Conservation (phyloP, 2,888 invertebrate genomes). For the Sinhomidia bicolor region DNA sequence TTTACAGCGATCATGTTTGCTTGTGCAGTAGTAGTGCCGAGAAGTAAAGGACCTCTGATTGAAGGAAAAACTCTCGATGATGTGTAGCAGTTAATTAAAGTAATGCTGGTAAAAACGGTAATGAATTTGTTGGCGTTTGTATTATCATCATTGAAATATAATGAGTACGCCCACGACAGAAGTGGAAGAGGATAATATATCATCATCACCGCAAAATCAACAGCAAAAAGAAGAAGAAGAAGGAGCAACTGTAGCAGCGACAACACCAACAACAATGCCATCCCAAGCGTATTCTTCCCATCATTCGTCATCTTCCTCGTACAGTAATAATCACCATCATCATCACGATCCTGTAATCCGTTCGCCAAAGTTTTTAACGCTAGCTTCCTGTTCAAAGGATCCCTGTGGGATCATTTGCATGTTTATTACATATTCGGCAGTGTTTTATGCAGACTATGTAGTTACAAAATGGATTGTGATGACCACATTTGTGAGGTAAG, state of each 20-base stretch:
- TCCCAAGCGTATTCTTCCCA: conserved; percentile 38
- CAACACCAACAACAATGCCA: conserved; percentile 43
- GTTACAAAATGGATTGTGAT: conserved; percentile 91
- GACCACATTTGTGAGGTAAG: conserved; percentile 90
- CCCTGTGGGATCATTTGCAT: conserved; percentile 93
- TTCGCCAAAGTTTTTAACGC: conserved; percentile 64
- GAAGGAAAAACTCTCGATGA: neutral
- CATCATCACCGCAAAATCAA: neutral
- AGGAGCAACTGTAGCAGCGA: neutral
- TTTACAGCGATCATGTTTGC: too few species aligned
- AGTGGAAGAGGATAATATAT: conserved; percentile 32
- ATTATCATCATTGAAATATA: neutral
- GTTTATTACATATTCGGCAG: conserved; percentile 89
- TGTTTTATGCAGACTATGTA: conserved; percentile 94
- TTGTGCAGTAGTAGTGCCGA: too few species aligned
- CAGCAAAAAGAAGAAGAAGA: neutral
- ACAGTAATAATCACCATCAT: conserved; percentile 16
- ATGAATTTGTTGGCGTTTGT: neutral
- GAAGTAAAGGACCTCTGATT: too few species aligned
- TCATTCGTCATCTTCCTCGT: neutral
- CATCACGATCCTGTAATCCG: conserved; percentile 51
- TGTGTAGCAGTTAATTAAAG: neutral
- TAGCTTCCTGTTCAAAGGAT: conserved; percentile 88
- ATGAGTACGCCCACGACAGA: conserved; percentile 64
- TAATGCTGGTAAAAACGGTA: neutral